These are phyloP conservation scores for Beris chalybata DNA, from an alignment of 2,888 invertebrate genomes.

Conservation along the genomic window DNA sequence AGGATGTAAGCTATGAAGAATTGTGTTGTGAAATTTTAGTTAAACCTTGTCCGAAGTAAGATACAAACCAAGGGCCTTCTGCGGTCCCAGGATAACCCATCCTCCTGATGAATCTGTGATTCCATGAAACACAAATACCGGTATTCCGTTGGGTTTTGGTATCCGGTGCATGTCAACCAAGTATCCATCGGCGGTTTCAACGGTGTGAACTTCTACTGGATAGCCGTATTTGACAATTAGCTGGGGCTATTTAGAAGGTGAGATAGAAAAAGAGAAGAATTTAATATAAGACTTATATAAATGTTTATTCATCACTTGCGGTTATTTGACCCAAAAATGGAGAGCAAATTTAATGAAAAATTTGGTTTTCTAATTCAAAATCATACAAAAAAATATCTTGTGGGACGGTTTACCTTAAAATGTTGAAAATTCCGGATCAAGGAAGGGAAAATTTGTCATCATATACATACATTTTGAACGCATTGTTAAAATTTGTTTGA, in stretches of 20 bases:
- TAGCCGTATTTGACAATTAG: constrained; percentile 67
- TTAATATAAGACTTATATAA: no score
- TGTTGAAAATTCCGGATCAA: no score
- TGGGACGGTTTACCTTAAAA: no score
- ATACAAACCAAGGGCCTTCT: constrained; percentile 56
- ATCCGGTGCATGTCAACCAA: constrained; percentile 76
- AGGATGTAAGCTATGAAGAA: constrained; percentile 11
- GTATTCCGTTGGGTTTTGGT: constrained; percentile 57
- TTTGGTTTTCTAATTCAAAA: no score
- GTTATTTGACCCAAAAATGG: no score
- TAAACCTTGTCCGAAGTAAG: constrained; percentile 3
- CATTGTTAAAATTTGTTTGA: no score
- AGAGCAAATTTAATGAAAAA: no score
- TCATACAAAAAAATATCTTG: no score
- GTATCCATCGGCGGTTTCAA: constrained; percentile 76
- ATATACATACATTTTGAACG: no score
- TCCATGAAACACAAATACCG: constrained; percentile 70
- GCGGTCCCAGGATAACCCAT: constrained; percentile 73
- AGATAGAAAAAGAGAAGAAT: not conserved
- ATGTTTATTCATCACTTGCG: no score
- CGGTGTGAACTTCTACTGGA: constrained; percentile 64
- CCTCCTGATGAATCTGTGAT: constrained; percentile 72
- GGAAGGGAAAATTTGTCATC: no score
- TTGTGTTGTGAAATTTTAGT: not conserved
- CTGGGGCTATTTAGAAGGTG: constrained; percentile 51